Conservation (phyloP, 2,113 vertebrate genomes). For the Pseudorasbora parva region DNA sequence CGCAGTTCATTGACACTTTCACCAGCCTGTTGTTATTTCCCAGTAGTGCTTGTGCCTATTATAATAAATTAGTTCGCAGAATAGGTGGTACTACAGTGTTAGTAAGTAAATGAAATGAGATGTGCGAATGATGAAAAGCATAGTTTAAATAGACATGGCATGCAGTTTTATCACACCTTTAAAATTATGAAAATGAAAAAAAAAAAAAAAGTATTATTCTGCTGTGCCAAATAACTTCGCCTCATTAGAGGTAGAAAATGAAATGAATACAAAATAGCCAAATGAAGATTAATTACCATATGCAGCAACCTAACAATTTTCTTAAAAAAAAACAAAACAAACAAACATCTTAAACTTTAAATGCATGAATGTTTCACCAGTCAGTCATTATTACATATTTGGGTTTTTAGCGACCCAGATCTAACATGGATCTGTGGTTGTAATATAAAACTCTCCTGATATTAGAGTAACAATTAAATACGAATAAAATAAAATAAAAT, state of each 20-base stretch:
- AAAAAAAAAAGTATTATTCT: not conserved
- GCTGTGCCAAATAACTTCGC: not conserved
- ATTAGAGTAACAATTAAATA: too few species aligned
- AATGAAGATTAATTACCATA: not conserved
- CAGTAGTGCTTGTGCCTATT: not conserved
- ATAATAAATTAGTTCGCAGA: not conserved
- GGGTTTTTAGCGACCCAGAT: too few species aligned
- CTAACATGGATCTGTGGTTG: too few species aligned
- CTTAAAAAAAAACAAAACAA: too few species aligned
- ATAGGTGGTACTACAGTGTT: not conserved
- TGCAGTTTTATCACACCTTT: not conserved
- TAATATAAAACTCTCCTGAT: too few species aligned
- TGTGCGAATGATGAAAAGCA: not conserved
- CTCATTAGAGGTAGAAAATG: not conserved
- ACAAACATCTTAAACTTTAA: too few species aligned
- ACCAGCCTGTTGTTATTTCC: constrained; percentile 7
- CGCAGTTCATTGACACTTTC: constrained; percentile 9
- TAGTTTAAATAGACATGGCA: not conserved
- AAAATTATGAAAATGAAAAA: not conserved
- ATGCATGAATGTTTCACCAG: too few species aligned
- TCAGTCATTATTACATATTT: too few species aligned
- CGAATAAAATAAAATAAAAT: too few species aligned
- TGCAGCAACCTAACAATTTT: not conserved
- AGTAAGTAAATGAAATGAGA: not conserved
- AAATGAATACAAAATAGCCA: not conserved